Base-by-base conservation (phyloP, 2,888 invertebrate genomes). In the Cheilosia scutellata region DNA sequence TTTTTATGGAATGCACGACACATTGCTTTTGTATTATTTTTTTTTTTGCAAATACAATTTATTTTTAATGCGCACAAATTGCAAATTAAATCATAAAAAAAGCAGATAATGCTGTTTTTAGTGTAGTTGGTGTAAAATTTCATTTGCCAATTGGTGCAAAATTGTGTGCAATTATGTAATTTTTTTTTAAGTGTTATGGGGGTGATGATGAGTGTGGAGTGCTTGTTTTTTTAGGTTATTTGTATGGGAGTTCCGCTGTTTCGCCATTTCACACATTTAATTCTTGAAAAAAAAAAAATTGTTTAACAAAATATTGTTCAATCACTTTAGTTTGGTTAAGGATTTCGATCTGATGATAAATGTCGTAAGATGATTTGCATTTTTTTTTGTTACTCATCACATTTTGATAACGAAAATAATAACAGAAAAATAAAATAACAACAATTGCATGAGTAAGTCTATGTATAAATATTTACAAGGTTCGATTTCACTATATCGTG, bases 231-330 rank as follows among this genome's bases (percentile, higher is more conserved):
- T 77, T 60, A 49, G 72, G 72, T 77, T 76, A 82, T 57, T 72
- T 74, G 80, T 87, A 80, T 75, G 74, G 87, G 87, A 88, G 83
- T 88, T 88, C 88, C 88, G 88, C 89, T 88, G 89, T 89, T 89
- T 88, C 88, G 88, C 88, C 88, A 88, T 89, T 89, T 87, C 87
- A 87, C 84, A 82, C 70, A 79, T 74, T 68, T 70, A 74, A 63
- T 76, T 80, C 55, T 62, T 20, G 20, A 58, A 27, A 58, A 51
- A 62, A 63, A 60, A 33, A 16, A 25, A 62, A 49, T 29, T 16
- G 9, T 16, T 3, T 57, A 70, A 75, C 62, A 72, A 68, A 74
- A 63, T 72, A 55, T 72, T 57, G 71, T 78, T 82, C 37, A 49
- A 77, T 82, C 68, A 74, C 75, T 84, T 84, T 40, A 80, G 79